Conservation (phyloP, 2,113 vertebrate species). For the Lucifuga dentata region DNA sequence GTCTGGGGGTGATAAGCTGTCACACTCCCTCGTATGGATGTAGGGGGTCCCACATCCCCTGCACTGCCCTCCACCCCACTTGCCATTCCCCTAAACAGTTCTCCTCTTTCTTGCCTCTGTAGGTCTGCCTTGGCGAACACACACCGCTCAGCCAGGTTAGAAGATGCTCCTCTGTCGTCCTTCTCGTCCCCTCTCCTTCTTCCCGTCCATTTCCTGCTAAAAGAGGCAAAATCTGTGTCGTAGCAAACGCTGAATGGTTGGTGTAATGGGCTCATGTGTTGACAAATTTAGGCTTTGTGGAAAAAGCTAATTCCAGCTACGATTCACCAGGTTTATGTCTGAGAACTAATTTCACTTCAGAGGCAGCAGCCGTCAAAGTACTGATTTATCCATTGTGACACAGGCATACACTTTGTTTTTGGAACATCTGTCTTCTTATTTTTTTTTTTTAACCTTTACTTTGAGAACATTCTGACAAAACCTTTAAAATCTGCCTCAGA, state of each 20-base stretch:
- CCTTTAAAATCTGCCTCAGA: constrained; percentile 24
- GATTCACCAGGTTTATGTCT: constrained; percentile 60
- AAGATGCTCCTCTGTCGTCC: constrained; percentile 8
- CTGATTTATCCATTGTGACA: constrained; percentile 48
- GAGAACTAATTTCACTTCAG: constrained; percentile 68
- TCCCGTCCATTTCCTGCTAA: constrained; percentile 27
- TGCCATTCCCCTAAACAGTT: constrained; percentile 40
- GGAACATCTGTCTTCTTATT: constrained; percentile 47
- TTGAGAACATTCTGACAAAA: constrained; percentile 27
- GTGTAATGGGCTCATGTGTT: constrained; percentile 60
- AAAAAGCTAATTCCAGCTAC: constrained; percentile 67
- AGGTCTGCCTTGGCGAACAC: constrained; percentile 33
- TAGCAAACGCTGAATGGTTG: constrained; percentile 58
- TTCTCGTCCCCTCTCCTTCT: constrained; percentile 6
- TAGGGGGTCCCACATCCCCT: constrained; percentile 53
- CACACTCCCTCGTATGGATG: constrained; percentile 76
- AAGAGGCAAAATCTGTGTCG: constrained; percentile 59
- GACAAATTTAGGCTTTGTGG: constrained; percentile 59
- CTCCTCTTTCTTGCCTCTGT: not conserved
- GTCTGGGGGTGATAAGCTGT: constrained; percentile 85
- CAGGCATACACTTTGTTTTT: constrained; percentile 29
- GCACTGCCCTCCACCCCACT: constrained; percentile 44
- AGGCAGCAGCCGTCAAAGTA: constrained; percentile 51
- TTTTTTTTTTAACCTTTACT: constrained; percentile 32
- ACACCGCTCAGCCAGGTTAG: constrained; percentile 20